Evolutionary conservation across 2,888 invertebrate genomes (phyloP).

Genomic region (Nemoura dubitans): DNA sequence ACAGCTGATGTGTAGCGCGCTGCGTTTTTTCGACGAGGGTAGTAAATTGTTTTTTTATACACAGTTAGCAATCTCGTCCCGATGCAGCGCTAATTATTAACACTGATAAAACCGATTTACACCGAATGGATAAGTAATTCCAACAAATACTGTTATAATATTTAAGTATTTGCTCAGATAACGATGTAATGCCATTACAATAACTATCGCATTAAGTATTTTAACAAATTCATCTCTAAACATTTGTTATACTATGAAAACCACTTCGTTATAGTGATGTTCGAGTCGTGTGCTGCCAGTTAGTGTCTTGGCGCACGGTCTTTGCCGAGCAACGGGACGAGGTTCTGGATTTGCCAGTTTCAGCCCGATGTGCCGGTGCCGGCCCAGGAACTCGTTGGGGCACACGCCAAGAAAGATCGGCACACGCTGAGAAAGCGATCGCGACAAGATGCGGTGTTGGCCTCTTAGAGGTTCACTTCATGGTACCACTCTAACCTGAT

Average conservation of each 20-base stretch:
- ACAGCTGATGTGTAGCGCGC: background rate
- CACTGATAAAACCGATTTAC: background rate
- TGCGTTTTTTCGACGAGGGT: background rate
- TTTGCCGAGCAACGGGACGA: background rate
- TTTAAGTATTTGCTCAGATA: too few relatives aligned
- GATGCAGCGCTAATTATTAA: background rate
- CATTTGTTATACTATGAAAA: background rate
- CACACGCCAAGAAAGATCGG: background rate
- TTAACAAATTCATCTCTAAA: too few relatives aligned
- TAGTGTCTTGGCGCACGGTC: background rate
- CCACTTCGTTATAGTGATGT: background rate
- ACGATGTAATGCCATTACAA: too few relatives aligned
- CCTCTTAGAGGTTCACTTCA: background rate
- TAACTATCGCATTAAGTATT: too few relatives aligned
- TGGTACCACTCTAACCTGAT: background rate
- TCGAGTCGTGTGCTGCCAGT: background rate
- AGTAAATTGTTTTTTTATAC: background rate
- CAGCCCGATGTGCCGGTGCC: background rate
- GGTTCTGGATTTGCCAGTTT: background rate
- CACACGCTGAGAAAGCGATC: background rate
- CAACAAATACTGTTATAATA: too few relatives aligned
- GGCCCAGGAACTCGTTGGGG: background rate
- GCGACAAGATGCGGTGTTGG: background rate
- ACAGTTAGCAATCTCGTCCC: background rate
- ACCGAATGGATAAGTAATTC: background rate